Percentiles rank a stretch among this genome's conserved stretches.
phyloP scores from a whole-genome alignment of 2,888 invertebrate genomes.

The Drosophila anomelani region DNA sequence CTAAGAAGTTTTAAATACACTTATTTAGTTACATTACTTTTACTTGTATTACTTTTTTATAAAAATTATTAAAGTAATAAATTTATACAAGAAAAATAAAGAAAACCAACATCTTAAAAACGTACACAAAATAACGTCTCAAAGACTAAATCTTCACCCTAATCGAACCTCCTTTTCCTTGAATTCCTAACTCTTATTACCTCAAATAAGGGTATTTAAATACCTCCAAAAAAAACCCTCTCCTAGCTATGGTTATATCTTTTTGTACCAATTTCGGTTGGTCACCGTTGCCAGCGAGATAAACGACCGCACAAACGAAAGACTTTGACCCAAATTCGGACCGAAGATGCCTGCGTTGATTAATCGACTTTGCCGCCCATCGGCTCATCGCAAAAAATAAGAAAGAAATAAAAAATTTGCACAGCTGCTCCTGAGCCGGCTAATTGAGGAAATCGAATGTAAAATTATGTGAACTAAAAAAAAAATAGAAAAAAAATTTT shows the following conservation, averaged over 20 bases:
- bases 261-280: conserved; percentile 32
- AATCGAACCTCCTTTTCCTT: not conserved
- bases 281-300: conserved; percentile 45
- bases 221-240: conserved; percentile 30
- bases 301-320: conserved; percentile 44
- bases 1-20: not conserved
- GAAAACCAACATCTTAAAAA: not conserved
- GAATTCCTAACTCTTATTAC: not conserved
- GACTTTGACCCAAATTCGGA: conserved; percentile 75
- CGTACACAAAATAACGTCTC: no score
- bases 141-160: not conserved
- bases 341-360: conserved; percentile 62
- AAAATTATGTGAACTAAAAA: conserved; percentile 68
- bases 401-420: conserved; percentile 19
- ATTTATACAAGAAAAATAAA: not conserved
- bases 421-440: conserved; percentile 64
- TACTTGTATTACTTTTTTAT: no score
- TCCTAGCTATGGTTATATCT: conserved; percentile 49
- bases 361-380: conserved; percentile 61
- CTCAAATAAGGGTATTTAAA: not conserved
- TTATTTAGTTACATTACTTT: no score
- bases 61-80: not conserved
- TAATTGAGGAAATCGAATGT: conserved; percentile 80
- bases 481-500: conserved; percentile 38
- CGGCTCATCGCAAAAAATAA: conserved; percentile 57